phyloP scores from a whole-genome alignment of 2,888 invertebrate species.

The Agonopterix heracliana region DNA sequence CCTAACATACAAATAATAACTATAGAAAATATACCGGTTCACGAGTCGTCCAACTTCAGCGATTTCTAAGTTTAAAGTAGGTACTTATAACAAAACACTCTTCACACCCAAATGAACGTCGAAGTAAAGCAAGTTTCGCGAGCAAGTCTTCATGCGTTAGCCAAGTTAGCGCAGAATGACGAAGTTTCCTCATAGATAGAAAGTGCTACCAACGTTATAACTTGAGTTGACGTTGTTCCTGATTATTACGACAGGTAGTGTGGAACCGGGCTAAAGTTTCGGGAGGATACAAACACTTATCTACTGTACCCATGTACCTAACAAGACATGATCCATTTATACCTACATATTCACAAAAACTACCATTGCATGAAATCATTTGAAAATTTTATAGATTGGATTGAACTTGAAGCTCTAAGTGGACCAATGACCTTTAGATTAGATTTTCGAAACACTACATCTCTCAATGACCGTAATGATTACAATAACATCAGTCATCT shows the following conservation, averaged over 20 bases:
- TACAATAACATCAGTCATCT: too few species aligned
- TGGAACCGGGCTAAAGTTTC: conserved; percentile 7
- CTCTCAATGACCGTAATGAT: too few species aligned
- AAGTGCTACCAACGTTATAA: conserved; percentile 23
- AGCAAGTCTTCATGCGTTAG: conserved; percentile 8
- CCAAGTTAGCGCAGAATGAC: conserved; percentile 17
- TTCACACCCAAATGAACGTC: neutral
- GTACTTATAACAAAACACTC: neutral
- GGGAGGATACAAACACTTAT: neutral
- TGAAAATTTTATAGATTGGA: too few species aligned
- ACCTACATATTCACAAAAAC: too few species aligned
- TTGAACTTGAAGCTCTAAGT: too few species aligned
- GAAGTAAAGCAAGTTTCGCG: conserved; percentile 5
- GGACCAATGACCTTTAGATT: too few species aligned
- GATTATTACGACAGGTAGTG: conserved; percentile 17
- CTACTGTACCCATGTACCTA: too few species aligned
- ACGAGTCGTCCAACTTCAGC: neutral
- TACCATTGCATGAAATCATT: too few species aligned
- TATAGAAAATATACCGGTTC: conserved; percentile 2
- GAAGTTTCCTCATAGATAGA: conserved; percentile 24
- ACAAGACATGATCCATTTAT: too few species aligned
- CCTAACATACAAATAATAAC: neutral
- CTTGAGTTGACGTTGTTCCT: conserved; percentile 18
- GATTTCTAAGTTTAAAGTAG: conserved; percentile 2
- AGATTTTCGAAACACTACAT: too few species aligned